Base-by-base conservation (phyloP, 2,888 invertebrate genomes). In the Troglohyphantes excavatus region DNA sequence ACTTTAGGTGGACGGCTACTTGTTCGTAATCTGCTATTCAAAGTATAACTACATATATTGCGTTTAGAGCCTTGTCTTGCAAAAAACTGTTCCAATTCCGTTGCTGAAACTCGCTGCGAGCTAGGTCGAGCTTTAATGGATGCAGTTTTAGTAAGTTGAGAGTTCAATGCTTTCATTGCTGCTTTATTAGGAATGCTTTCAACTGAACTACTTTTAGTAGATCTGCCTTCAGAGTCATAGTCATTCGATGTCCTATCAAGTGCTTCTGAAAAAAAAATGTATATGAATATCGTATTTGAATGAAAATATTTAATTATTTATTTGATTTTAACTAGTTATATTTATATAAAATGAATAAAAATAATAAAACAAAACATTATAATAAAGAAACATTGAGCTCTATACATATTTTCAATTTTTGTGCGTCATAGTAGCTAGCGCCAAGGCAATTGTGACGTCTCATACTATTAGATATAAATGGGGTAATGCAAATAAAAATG, bases 81-180 rank as follows among this genome's bases (percentile, higher is more conserved):
- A 95, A 98, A 98, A 92, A 98, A 95, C 94, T 98, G 97, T 94
- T 98, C 97, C 89, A 98, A 95, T 94, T 98, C 98, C 3, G 97
- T 96, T 26, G 98, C 97, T 0, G 98, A 97, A 93, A 98, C 97
- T 92, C 98, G 92, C 19, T 93, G 96, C 23, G 97, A 97, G 0
- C 96, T 96, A 2, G 91, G 88, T 53, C 98, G 95, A 91, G 91
- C 84, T 46, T 87, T 79, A n/a, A 90, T 91, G 2, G 91, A 91
- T 33, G 91, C 91, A 33, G 90, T 89, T 67, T 91, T 91, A 6
- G 63, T 46, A 17, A 82, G 46, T 26, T 68, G 79, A 23, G 75
- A 67, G 43, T 84, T 78, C 19, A 86, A 39, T 13, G 63, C 59
- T 65, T 76, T 86, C 65, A 79, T 70, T 87, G 90, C 89, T 84